Evolutionary conservation across 2,113 vertebrate genomes (phyloP).

Genomic region (Merops nubicus): DNA sequence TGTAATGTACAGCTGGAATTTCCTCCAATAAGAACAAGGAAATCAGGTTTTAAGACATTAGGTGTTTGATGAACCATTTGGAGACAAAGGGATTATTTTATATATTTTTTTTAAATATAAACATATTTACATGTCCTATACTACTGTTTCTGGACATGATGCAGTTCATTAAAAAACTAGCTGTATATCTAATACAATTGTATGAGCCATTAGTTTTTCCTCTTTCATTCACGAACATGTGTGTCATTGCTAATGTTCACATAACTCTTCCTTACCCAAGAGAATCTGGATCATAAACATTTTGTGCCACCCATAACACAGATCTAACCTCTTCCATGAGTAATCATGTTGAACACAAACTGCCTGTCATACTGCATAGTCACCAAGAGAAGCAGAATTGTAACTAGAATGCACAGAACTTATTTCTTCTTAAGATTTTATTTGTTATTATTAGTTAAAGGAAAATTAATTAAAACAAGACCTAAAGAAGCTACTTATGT

Average conservation of each 20-base stretch:
- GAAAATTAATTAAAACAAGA: background rate
- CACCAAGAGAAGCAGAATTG: background rate
- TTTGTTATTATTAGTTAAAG: background rate
- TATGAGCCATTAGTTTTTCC: background rate
- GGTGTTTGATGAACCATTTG: background rate
- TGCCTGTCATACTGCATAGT: background rate
- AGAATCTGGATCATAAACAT: background rate
- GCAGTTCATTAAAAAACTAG: background rate
- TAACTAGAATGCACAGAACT: background rate
- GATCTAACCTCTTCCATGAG: background rate
- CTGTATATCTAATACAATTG: background rate
- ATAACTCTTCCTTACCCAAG: background rate
- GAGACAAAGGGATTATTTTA: background rate
- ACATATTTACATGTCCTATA: background rate
- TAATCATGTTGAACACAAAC: background rate
- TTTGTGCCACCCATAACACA: background rate
- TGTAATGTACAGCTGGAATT: slow-evolving; percentile 16
- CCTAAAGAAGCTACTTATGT: background rate
- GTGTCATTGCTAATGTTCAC: background rate
- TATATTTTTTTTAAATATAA: background rate
- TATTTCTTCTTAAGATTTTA: background rate
- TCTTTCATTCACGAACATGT: background rate
- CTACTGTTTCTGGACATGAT: background rate
- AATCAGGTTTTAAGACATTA: slow-evolving; percentile 7
- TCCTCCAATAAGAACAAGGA: background rate